Evolutionary conservation across 35 echinoderm and acorn worm species (phyloP).

Genomic region (Apostichopus parvimensis): DNA sequence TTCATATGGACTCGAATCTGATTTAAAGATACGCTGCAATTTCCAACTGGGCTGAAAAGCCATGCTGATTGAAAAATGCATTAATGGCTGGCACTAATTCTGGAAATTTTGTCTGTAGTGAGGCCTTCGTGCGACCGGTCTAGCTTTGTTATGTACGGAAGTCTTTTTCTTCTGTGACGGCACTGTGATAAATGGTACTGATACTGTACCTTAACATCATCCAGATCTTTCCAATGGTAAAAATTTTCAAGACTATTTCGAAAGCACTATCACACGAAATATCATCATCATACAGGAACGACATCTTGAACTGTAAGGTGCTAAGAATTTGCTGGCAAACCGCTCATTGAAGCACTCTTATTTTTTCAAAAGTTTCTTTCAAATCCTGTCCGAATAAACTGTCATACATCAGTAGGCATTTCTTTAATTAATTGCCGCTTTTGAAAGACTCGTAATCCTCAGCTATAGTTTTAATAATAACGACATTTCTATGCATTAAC

Average conservation of each 20-base stretch:
- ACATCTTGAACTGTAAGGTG: neutral
- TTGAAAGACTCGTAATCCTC: no score
- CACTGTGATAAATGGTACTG: neutral
- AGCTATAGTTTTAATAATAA: no score
- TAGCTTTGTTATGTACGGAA: neutral
- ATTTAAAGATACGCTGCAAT: neutral
- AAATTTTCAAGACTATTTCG: conserved; percentile 6
- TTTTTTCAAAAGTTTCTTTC: no score
- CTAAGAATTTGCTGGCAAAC: no score
- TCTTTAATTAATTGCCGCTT: no score
- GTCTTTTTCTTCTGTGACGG: neutral
- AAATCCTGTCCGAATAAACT: no score
- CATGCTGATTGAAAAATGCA: neutral
- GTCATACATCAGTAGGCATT: no score
- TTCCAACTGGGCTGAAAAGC: neutral
- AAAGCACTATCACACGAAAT: conserved; percentile 2
- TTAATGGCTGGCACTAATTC: conserved; percentile 7
- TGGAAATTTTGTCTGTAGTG: neutral
- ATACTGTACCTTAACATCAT: neutral
- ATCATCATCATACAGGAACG: neutral
- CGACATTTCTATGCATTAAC: no score
- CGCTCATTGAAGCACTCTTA: no score
- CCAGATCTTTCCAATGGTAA: conserved; percentile 1
- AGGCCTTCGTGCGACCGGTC: neutral
- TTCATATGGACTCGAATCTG: neutral